Conservation (phyloP, 2,113 vertebrate species). For the Larimichthys crocea region DNA sequence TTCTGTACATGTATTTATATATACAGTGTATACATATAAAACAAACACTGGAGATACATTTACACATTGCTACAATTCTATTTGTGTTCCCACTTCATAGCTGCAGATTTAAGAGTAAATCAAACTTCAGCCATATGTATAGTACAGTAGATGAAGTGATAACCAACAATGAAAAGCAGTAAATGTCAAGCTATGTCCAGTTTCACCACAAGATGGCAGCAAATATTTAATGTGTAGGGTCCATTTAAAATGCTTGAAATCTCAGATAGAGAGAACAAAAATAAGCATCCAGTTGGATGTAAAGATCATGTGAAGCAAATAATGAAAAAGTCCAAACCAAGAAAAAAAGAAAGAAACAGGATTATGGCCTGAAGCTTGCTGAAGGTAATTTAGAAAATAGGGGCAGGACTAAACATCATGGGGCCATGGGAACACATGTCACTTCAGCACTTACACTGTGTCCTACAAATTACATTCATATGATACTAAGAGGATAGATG, state of each 20-base stretch:
- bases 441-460: neutral
- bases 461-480: neutral
- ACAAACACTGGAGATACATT: neutral
- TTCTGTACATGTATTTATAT: neutral
- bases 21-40: too few species aligned
- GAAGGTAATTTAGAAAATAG: neutral
- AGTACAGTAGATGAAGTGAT: neutral
- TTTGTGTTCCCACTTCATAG: neutral
- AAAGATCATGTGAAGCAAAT: neutral
- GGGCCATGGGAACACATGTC: neutral
- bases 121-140: neutral
- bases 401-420: slow-evolving; percentile 1
- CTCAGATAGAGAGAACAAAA: neutral
- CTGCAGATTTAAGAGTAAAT: neutral
- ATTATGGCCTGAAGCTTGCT: neutral
- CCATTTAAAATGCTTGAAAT: neutral
- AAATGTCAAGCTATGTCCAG: neutral
- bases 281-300: neutral
- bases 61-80: neutral
- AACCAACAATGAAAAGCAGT: neutral
- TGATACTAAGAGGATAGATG: neutral
- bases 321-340: neutral
- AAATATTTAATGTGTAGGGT: slow-evolving; percentile 14
- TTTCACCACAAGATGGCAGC: slow-evolving; percentile 69
- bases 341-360: neutral